These are phyloP conservation scores for Bos javanicus DNA, from an alignment of 2,113 vertebrate genomes.

Conservation along the genomic window DNA sequence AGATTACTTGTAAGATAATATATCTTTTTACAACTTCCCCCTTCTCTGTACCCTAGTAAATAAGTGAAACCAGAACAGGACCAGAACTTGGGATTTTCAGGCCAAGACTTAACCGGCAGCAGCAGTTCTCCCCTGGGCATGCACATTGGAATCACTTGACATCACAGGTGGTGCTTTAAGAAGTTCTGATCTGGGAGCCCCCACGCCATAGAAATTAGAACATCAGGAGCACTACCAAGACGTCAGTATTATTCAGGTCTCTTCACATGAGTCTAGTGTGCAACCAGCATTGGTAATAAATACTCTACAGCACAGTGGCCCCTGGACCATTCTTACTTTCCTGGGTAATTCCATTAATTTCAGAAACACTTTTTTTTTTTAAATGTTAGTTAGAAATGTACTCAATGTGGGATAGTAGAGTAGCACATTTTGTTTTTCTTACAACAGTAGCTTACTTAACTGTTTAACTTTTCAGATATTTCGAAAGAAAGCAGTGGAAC, in stretches of 20 bases:
- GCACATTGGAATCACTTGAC: background rate
- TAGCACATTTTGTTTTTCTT: slow-evolving; percentile 33
- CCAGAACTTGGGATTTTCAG: background rate
- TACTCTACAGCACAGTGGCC: background rate
- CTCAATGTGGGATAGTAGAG: background rate
- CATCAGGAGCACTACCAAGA: background rate
- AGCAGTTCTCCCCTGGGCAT: background rate
- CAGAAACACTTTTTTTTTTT: background rate
- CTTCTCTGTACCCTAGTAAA: background rate
- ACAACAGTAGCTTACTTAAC: slow-evolving; percentile 46
- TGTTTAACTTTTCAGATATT: slow-evolving; percentile 88
- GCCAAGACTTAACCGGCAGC: background rate
- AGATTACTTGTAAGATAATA: background rate
- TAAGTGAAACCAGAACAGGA: background rate
- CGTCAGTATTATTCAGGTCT: background rate
- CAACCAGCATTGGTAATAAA: background rate
- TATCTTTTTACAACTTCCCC: background rate
- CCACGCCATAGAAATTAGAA: background rate
- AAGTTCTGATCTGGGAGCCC: background rate
- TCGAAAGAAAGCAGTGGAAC: slow-evolving; percentile 94
- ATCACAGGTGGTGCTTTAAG: background rate
- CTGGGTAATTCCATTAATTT: background rate
- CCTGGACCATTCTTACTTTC: background rate
- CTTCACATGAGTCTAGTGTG: background rate
- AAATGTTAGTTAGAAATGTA: background rate